Conservation (phyloP, 1,140 invertebrate species). For the Heliconius melpomene region DNA sequence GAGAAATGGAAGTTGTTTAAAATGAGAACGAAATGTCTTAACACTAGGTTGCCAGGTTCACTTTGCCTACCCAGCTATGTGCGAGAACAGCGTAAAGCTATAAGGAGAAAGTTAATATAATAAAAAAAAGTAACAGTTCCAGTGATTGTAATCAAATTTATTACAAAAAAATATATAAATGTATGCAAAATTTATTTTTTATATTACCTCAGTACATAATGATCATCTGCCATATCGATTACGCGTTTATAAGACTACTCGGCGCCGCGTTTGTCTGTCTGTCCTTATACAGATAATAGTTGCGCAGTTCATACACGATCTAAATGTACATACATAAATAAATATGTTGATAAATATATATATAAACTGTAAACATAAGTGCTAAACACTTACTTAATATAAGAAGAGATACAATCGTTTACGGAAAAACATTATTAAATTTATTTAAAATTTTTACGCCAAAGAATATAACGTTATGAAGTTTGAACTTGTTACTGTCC, state of each 20-base stretch:
- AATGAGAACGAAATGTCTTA: too few relatives aligned
- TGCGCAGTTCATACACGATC: constrained; percentile 4
- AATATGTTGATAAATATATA: neutral
- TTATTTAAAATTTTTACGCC: too few relatives aligned
- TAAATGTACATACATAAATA: neutral
- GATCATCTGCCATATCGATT: constrained; percentile 6
- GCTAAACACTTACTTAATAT: neutral
- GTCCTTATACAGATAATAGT: neutral
- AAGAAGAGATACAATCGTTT: neutral
- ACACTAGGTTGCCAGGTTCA: too few relatives aligned
- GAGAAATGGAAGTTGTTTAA: too few relatives aligned
- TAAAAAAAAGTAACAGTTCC: too few relatives aligned
- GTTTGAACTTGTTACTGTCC: too few relatives aligned
- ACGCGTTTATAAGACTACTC: neutral
- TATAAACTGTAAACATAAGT: neutral
- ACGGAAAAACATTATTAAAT: too few relatives aligned
- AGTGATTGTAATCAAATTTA: neutral
- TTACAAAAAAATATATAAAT: too few relatives aligned
- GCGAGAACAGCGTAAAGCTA: too few relatives aligned
- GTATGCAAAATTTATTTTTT: neutral
- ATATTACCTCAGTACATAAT: neutral
- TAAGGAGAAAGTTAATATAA: too few relatives aligned
- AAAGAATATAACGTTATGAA: too few relatives aligned
- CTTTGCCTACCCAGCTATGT: too few relatives aligned
- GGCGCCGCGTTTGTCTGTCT: neutral